Percentiles rank a stretch among this genome's conserved stretches.
Evolutionary conservation across 1,140 invertebrate species (phyloP).

Genomic region (Ceratina australensis): DNA sequence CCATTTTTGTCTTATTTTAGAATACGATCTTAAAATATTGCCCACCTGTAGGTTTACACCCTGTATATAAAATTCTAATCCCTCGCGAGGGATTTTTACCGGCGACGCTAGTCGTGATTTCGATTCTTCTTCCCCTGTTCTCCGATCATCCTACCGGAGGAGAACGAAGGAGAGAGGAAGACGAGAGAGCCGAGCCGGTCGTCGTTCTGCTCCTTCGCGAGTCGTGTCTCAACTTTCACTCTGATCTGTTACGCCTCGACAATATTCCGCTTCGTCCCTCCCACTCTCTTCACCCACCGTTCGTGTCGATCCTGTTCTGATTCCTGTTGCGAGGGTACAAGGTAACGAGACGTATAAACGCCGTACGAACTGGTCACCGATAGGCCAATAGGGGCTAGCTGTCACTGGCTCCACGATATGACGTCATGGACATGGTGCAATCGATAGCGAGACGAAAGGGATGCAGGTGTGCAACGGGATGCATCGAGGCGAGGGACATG

Average conservation of each 20-base stretch:
- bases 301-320: conserved; percentile 56
- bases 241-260: conserved; percentile 67
- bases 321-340: conserved; percentile 52
- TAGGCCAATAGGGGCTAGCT: conserved; percentile 12
- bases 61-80: no score
- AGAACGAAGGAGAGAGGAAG: conserved; percentile 44
- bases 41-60: no score
- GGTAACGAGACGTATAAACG: conserved; percentile 51
- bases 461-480: conserved; percentile 35
- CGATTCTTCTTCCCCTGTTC: conserved; percentile 58
- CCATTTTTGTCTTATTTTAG: no score
- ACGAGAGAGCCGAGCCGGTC: conserved; percentile 54
- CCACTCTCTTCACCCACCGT: background rate
- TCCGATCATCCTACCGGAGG: background rate
- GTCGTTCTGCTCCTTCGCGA: conserved; percentile 28
- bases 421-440: conserved; percentile 22
- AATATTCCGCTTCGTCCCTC: conserved; percentile 42
- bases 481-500: background rate
- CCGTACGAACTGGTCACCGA: conserved; percentile 20
- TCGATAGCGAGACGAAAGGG: conserved; percentile 15
- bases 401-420: conserved; percentile 6
- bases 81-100: no score
- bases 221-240: conserved; percentile 72
- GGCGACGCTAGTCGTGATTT: conserved; percentile 43
- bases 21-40: no score